phyloP scores from a whole-genome alignment of 2,888 invertebrate genomes.

The Fragum sueziense region DNA sequence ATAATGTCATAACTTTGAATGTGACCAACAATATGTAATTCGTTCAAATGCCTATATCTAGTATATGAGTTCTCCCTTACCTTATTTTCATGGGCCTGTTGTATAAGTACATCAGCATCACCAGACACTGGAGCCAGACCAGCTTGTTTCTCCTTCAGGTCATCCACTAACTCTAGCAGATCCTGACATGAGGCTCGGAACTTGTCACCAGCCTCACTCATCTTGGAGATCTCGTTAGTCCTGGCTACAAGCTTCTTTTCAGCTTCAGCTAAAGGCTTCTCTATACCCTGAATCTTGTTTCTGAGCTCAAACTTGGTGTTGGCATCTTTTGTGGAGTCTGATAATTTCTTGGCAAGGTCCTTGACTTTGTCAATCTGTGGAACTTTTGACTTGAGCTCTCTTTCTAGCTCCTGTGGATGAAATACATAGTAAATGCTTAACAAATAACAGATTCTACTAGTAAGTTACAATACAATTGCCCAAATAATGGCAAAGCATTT shows the following conservation, averaged over 20 bases:
- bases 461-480: too few relatives aligned
- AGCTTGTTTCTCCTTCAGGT: constrained; percentile 82
- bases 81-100: constrained; percentile 94
- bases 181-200: constrained; percentile 94
- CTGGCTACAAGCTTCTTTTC: constrained; percentile 83
- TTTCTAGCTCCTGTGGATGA: constrained; percentile 65
- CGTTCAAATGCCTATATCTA: too few relatives aligned
- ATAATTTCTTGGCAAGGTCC: constrained; percentile 90
- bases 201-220: constrained; percentile 92
- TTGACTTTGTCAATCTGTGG: constrained; percentile 73
- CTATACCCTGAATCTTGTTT: constrained; percentile 92
- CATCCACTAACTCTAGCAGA: constrained; percentile 94
- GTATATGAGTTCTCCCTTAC: too few relatives aligned
- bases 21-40: too few relatives aligned
- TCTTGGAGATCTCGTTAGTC: constrained; percentile 86
- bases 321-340: constrained; percentile 94
- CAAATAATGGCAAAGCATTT: too few relatives aligned
- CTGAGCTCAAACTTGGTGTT: constrained; percentile 95
- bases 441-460: too few relatives aligned
- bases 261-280: constrained; percentile 92
- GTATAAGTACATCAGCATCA: constrained; percentile 90
- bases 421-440: too few relatives aligned
- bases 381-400: constrained; percentile 64
- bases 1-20: too few relatives aligned
- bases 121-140: constrained; percentile 88